A percentile compares a stretch with the other conserved stretches of the same genome.
Evolutionary conservation across 2,888 invertebrate species (phyloP).

Genomic region (Tenthredo scrophulariae): DNA sequence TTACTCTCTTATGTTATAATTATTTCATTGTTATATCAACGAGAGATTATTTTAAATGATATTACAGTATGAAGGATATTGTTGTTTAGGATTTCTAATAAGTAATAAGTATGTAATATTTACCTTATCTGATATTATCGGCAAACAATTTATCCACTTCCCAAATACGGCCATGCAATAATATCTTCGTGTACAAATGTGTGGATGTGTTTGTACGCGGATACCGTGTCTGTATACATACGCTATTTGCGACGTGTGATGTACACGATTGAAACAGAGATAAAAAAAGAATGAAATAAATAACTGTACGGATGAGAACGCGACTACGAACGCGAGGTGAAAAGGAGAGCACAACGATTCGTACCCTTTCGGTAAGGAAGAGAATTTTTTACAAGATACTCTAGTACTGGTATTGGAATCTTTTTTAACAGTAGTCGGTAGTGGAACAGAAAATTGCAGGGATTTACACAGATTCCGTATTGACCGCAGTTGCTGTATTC

Average conservation of each 20-base stretch:
- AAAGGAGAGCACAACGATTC: neutral
- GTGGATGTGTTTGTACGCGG: neutral
- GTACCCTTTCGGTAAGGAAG: neutral
- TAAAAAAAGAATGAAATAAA: neutral
- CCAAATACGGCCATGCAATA: constrained; percentile 44
- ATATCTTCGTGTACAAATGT: neutral
- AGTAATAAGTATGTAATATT: neutral
- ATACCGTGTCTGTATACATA: neutral
- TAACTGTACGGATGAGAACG: neutral
- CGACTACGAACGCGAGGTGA: neutral
- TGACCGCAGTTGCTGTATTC: neutral
- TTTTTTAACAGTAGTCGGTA: neutral
- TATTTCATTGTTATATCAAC: neutral
- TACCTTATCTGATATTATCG: constrained; percentile 16
- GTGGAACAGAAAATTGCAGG: neutral
- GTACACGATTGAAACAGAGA: neutral
- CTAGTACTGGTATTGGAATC: neutral
- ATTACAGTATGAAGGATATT: neutral
- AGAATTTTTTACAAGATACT: neutral
- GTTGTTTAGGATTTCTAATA: neutral
- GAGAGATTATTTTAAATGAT: neutral
- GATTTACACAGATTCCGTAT: neutral
- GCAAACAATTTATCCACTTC: neutral
- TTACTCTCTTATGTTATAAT: neutral
- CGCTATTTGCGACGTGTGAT: constrained; percentile 22